Evolutionary conservation across 2,797 vertebrate species (phyloP), one percentile per base, ranked within the genome.

Genomic region (Apodemus agrarius): DNA sequence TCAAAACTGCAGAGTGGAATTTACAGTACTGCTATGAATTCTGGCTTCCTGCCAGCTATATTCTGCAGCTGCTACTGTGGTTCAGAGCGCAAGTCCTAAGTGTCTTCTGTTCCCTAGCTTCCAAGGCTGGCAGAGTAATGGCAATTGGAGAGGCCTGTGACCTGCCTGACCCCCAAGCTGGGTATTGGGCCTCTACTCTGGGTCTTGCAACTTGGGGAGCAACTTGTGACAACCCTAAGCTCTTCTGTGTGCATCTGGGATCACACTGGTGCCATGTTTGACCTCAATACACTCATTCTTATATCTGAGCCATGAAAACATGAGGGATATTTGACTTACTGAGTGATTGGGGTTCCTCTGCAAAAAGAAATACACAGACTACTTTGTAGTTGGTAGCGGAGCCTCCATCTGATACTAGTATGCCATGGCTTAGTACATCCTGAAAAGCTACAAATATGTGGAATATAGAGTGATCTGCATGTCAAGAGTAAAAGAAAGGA

Each of bases 401-500:
- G 10, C 8, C 4, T 10, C n/a, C 6, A 37, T 34, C 34, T 24
- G 4, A 40, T 6, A 54, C 19, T 57, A 11, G 24, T 7, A 37
- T 24, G 26, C 34, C n/a, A 72, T 40, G 46, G 14, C 14, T n/a
- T 37, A 72, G 13, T 29, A 57, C 1, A 86, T 34, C n/a, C 22
- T 40, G 34, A 6, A 17, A 52, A 87, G 49, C 99, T 99, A 99
- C 96, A 99, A 99, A 98, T 98, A 98, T 93, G 72, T 99, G 96
- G 99, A 99, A 98, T 98, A 96, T 96, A 96, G 98, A 37, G 59
- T 1, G 97, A 98, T 43, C 96, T 97, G 78, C 96, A 98, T 57
- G 97, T 98, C 94, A 99, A 94, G 65, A 98, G 99, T 21, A 99
- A 99, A 98, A 99, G 99, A 79, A 99, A 99, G 89, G 98, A 99